Conservation (phyloP, 2,113 vertebrate species). For the Terrapene triunguis region DNA sequence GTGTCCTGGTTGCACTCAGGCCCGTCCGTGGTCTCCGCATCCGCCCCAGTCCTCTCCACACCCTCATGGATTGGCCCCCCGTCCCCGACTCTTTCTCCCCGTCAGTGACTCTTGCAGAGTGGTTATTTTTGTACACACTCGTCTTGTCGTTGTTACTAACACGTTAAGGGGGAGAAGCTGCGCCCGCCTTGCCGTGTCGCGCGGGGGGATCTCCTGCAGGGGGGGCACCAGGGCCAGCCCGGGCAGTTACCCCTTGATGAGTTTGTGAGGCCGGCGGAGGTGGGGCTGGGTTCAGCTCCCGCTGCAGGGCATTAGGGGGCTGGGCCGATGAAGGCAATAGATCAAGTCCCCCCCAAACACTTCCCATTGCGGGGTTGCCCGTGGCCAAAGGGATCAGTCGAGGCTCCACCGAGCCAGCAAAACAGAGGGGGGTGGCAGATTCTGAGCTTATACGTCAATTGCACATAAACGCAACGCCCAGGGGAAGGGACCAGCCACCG, state of each 20-base stretch:
- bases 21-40: rapidly evolving
- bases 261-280: too few relatives aligned
- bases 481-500: not conserved
- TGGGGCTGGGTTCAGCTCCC: not conserved
- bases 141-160: not conserved
- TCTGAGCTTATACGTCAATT: not conserved
- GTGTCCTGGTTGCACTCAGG: not conserved
- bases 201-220: rapidly evolving
- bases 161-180: not conserved
- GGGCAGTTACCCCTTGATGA: not conserved
- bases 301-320: not conserved
- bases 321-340: not conserved
- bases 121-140: not conserved
- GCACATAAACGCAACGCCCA: too few relatives aligned
- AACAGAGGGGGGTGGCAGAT: not conserved
- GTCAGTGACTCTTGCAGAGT: not conserved
- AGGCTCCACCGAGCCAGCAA: not conserved
- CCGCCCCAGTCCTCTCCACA: not conserved
- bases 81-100: not conserved
- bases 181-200: rapidly evolving
- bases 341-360: not conserved
- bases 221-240: not conserved
- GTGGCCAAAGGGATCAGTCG: not conserved
- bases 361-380: not conserved
- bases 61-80: not conserved